Percentiles rank a stretch among this genome's conserved stretches.
Evolutionary conservation across 2,797 vertebrate species (phyloP).

Genomic region (Orientallactaga sibirica): DNA sequence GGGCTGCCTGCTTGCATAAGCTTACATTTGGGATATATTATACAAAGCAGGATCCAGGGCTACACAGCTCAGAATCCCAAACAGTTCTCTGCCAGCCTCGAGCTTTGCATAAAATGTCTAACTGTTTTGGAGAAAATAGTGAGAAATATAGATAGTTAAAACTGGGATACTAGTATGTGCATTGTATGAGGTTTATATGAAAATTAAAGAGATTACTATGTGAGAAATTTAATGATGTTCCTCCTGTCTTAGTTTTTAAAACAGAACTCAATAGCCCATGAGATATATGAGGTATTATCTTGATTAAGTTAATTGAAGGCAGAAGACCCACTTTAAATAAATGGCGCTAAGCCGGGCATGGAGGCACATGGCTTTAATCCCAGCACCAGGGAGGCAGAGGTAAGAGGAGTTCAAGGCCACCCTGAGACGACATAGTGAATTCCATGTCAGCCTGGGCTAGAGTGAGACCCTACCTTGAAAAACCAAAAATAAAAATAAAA

Average conservation of each 20-base stretch:
- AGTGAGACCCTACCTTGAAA: no score
- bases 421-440: no score
- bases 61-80: constrained; percentile 46
- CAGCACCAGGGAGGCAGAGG: no score
- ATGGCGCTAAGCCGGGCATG: no score
- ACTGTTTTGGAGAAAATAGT: not conserved
- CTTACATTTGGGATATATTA: constrained; percentile 65
- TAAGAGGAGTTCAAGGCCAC: no score
- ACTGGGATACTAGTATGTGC: not conserved
- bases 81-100: constrained; percentile 58
- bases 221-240: constrained; percentile 61
- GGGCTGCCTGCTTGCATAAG: constrained; percentile 68
- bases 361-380: no score
- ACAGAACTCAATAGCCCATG: not conserved
- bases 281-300: no score
- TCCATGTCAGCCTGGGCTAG: no score
- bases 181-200: constrained; percentile 8
- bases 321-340: no score
- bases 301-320: no score
- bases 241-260: not conserved
- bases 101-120: constrained; percentile 52
- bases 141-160: constrained; percentile 53
- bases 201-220: constrained; percentile 44
- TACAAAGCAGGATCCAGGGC: constrained; percentile 53
- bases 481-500: no score